Evolutionary conservation across 2,113 vertebrate genomes (phyloP).

Genomic region (Paracanthobrama guichenoti): DNA sequence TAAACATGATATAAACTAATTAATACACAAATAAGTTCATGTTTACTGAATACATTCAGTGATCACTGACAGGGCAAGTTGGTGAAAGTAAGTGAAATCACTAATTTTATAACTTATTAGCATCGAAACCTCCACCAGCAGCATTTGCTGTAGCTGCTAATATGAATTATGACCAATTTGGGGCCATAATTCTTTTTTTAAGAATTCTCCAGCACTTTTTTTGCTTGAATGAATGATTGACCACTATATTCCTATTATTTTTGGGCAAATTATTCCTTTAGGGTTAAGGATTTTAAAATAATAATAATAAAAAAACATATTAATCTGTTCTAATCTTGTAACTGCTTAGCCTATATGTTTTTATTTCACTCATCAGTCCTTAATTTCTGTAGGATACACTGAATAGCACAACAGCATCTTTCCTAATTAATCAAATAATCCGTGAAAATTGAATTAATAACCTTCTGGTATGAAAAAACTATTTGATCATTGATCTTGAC

Average conservation of each 20-base stretch:
- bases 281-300: not conserved
- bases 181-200: not conserved
- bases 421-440: conserved; percentile 49
- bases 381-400: not conserved
- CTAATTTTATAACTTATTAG: too few relatives aligned
- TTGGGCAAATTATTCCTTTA: too few relatives aligned
- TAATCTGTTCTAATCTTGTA: not conserved
- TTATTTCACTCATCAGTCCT: conserved; percentile 10
- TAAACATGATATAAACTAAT: too few relatives aligned
- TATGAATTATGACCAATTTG: too few relatives aligned
- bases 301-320: not conserved
- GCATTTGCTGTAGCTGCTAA: too few relatives aligned
- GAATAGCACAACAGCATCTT: not conserved
- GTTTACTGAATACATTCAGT: too few relatives aligned
- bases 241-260: not conserved
- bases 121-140: too few relatives aligned
- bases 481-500: conserved; percentile 46
- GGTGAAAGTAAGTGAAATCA: too few relatives aligned
- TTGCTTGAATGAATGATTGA: not conserved
- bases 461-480: conserved; percentile 31
- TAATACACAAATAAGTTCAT: too few relatives aligned
- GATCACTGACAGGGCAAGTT: too few relatives aligned
- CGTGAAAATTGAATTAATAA: conserved; percentile 28
- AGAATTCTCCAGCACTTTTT: not conserved
- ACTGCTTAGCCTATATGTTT: not conserved